These are phyloP conservation scores for Pteromalus puparum DNA, from an alignment of 1,140 invertebrate genomes.

Conservation along the genomic window DNA sequence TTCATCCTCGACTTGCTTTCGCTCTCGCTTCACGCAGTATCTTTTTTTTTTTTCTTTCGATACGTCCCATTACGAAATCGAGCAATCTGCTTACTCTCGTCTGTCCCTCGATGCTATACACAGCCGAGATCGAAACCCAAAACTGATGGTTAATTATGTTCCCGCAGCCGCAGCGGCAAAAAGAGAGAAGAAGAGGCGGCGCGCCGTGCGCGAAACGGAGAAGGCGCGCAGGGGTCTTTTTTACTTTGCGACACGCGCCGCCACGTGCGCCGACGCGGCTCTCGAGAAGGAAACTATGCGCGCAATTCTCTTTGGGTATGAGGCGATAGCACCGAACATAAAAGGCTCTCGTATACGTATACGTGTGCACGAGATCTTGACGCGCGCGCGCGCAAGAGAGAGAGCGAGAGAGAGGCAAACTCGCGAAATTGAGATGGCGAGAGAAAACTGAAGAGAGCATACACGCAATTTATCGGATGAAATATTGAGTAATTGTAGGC, in stretches of 20 bases:
- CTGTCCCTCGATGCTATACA: not conserved
- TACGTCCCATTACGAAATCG: not conserved
- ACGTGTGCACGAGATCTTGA: conserved; percentile 52
- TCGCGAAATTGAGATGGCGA: conserved; percentile 15
- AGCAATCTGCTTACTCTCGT: not conserved
- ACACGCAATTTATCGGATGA: conserved; percentile 33
- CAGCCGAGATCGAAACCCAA: conserved; percentile 66
- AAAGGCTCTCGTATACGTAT: conserved; percentile 16
- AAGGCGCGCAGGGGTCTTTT: conserved; percentile 64
- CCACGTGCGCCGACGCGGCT: conserved; percentile 65
- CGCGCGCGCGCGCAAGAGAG: not conserved
- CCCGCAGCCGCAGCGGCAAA: conserved; percentile 61
- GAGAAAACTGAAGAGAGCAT: not conserved
- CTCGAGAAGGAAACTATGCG: conserved; percentile 68
- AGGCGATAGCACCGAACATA: conserved; percentile 53
- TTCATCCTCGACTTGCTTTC: not conserved
- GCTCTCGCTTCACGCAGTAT: not conserved
- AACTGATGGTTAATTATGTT: conserved; percentile 76
- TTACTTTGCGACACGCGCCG: conserved; percentile 73
- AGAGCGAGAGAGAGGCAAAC: not conserved
- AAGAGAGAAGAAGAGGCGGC: conserved; percentile 51
- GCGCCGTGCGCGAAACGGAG: not conserved
- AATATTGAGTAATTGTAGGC: conserved; percentile 36
- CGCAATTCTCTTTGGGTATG: conserved; percentile 24
- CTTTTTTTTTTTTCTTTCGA: not conserved